phyloP scores from a whole-genome alignment of 2,113 vertebrate genomes.

The Sinocyclocheilus anshuiensis region DNA sequence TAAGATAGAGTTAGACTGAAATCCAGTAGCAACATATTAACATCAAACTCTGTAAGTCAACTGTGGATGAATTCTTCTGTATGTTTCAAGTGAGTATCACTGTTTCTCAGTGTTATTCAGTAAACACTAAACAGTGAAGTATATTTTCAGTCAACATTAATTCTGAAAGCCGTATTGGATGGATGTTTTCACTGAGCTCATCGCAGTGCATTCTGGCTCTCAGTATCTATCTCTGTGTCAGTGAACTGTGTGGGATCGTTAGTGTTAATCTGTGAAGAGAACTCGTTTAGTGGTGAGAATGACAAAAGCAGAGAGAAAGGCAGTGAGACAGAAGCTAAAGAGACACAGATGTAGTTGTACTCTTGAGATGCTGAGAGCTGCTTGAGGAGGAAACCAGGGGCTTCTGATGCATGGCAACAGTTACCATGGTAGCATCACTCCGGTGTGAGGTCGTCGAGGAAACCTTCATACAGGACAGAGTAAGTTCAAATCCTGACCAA shows the following conservation, averaged over 20 bases:
- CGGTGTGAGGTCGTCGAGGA: constrained; percentile 72
- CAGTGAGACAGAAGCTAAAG: constrained; percentile 21
- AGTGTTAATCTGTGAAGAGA: constrained; percentile 59
- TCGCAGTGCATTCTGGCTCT: constrained; percentile 1
- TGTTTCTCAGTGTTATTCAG: not conserved
- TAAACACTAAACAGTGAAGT: not conserved
- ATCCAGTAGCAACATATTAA: no score
- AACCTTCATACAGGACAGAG: constrained; percentile 87
- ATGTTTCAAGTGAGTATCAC: no score
- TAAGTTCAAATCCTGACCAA: constrained; percentile 60
- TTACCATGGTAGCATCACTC: constrained; percentile 83
- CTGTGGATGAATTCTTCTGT: not conserved
- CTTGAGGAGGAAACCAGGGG: constrained; percentile 73
- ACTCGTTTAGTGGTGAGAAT: constrained; percentile 30
- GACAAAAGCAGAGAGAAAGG: constrained; percentile 34
- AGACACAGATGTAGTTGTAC: constrained; percentile 67
- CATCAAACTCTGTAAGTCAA: not conserved
- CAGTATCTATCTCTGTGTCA: constrained; percentile 50
- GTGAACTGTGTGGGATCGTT: constrained; percentile 46
- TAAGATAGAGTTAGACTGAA: not conserved
- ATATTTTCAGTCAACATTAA: not conserved
- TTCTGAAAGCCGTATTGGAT: not conserved
- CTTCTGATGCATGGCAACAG: constrained; percentile 74
- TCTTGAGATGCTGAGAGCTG: constrained; percentile 67
- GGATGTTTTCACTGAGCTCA: not conserved